Evolutionary conservation across 92 coral and sea anemone species (phyloP), one percentile per base, ranked within the genome.

Genomic region (Porites divaricata): DNA sequence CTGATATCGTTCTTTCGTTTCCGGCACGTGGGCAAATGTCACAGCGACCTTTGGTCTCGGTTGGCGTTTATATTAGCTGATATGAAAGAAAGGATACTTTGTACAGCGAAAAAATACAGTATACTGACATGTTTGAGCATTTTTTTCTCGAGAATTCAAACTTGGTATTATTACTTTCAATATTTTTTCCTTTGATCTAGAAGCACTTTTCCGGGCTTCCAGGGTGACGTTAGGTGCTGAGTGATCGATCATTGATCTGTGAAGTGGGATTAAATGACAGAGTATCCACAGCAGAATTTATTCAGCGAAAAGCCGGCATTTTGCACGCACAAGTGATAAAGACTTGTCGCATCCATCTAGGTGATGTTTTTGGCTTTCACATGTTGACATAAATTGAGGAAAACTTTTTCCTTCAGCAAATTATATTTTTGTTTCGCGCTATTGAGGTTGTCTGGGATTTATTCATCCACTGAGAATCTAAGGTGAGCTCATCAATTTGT

Each of bases 1-100:
- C 3, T 65, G 66, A 67, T 51, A 66, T 79, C 73, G 19, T 41
- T 6, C 52, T 52, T 1, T 63, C 65, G 23, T 69, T 69, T 69
- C 85, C 85, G 67, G 85, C 85, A 67, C 85, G 85, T 80, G 85
- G 4, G 75, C 56, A 80, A 59, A 80, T 80, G 85, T n/a, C 10
- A 58, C 20, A 6, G 19, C 19, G 85, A 80, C 85, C 85, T 69
- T 80, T 69, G 66, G 85, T 25, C 76, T 22, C 63, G 26, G 35
- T 19, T 20, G 45, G 45, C 45, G 45, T 35, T 35, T 22, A 50
- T 22, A 12, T 28, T 13, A 41, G 20, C 52, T 14, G 24, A 9
- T 67, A 66, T 79, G 75, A 25, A 67, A 74, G 63, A 10, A 45
- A 22, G 23, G 19, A 5, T 58, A 26, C 59, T 75, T 66, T 75